These are phyloP conservation scores for Callyntrura sp. DNA, from an alignment of 2,888 invertebrate species.

Conservation along the genomic window DNA sequence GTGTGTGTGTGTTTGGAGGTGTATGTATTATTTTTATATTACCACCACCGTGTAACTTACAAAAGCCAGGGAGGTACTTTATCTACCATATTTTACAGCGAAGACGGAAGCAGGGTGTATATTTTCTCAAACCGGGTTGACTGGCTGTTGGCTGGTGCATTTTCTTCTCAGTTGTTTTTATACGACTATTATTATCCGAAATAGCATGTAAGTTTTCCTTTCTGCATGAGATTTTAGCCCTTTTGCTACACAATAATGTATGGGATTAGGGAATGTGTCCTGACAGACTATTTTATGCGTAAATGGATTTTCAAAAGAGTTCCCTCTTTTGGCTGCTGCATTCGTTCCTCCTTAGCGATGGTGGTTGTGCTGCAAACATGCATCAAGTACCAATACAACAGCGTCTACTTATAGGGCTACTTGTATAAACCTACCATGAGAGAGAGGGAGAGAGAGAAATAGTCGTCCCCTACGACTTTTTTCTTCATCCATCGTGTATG, in stretches of 20 bases:
- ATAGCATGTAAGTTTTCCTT: conserved; percentile 63
- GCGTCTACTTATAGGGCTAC: not conserved
- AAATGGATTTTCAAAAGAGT: conserved; percentile 74
- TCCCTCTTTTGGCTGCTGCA: not conserved
- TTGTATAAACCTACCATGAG: not conserved
- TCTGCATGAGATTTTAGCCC: conserved; percentile 67
- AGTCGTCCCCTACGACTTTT: not conserved
- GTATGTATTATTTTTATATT: not conserved
- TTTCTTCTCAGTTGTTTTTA: conserved; percentile 66
- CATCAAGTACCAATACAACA: conserved; percentile 1
- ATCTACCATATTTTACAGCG: not conserved
- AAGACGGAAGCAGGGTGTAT: not conserved
- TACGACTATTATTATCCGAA: conserved; percentile 59
- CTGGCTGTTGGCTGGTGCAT: conserved; percentile 24
- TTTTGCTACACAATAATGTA: conserved; percentile 66
- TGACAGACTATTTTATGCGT: conserved; percentile 75
- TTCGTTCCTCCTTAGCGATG: not conserved
- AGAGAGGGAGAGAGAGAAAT: no score
- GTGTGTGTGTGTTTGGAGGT: not conserved
- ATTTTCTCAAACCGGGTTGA: not conserved
- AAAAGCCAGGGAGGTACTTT: not conserved
- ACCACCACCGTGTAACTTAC: not conserved
- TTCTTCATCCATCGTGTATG: not conserved
- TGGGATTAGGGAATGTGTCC: conserved; percentile 74
- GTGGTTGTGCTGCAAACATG: not conserved